Conservation (phyloP, 2,888 invertebrate species). For the Metacarcinus magister region DNA sequence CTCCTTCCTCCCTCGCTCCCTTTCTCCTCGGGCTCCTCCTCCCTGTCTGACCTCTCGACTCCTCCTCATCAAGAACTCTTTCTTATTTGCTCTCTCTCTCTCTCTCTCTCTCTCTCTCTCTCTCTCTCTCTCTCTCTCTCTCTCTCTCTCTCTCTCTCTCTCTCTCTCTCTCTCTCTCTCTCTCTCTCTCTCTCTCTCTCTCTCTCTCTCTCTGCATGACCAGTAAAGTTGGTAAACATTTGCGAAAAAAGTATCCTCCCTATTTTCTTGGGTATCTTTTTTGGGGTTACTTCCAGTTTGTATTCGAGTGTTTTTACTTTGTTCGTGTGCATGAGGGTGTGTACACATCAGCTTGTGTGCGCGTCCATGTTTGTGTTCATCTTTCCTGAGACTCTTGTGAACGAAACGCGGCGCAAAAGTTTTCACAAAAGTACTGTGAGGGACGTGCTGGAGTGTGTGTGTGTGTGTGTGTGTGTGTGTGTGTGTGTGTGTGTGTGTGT, state of each 20-base stretch:
- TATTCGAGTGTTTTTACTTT: slow-evolving; percentile 33
- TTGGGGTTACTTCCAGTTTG: slow-evolving; percentile 19
- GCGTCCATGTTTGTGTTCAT: slow-evolving; percentile 17
- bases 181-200: slow-evolving; percentile 59
- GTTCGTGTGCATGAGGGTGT: slow-evolving; percentile 36
- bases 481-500: slow-evolving; percentile 54
- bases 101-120: slow-evolving; percentile 62
- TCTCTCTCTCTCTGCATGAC: slow-evolving; percentile 40
- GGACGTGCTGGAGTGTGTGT: slow-evolving; percentile 20
- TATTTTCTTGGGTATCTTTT: background rate
- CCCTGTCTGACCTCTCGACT: slow-evolving; percentile 18
- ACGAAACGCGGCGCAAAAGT: background rate
- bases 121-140: slow-evolving; percentile 59
- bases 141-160: slow-evolving; percentile 43
- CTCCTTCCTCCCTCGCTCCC: slow-evolving; percentile 50
- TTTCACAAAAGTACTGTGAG: background rate
- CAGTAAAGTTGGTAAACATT: slow-evolving; percentile 35
- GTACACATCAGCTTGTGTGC: slow-evolving; percentile 31
- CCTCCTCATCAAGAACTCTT: slow-evolving; percentile 35
- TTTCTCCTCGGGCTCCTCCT: slow-evolving; percentile 7
- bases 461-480: slow-evolving; percentile 50
- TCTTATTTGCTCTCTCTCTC: slow-evolving; percentile 56
- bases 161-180: slow-evolving; percentile 50
- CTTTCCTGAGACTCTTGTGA: background rate
- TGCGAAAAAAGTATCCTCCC: background rate